Evolutionary conservation across 2,797 vertebrate species (phyloP).

Genomic region (Discoglossus pictus): DNA sequence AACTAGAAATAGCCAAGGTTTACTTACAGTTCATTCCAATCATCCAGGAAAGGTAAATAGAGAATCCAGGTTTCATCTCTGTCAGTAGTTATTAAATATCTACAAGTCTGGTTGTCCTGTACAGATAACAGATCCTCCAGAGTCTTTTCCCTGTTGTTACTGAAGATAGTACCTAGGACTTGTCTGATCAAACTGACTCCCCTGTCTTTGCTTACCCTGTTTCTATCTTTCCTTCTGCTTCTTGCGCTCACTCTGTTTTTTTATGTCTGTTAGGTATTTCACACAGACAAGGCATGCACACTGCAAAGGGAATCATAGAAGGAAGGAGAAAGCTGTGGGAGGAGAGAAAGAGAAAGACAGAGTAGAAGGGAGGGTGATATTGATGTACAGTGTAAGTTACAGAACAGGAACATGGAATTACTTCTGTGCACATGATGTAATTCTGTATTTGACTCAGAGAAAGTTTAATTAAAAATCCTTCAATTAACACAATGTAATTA

Average conservation of each 20-base stretch:
- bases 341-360: too few relatives aligned
- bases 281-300: too few relatives aligned
- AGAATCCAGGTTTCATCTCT: constrained; percentile 34
- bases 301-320: constrained; percentile 26
- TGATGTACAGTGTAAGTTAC: too few relatives aligned
- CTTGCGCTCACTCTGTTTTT: constrained; percentile 4
- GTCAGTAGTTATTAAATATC: constrained; percentile 7
- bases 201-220: constrained; percentile 19
- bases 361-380: too few relatives aligned
- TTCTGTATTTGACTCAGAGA: too few relatives aligned
- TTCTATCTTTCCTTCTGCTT: constrained; percentile 5
- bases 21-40: constrained; percentile 40
- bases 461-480: too few relatives aligned
- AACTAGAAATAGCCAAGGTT: background rate
- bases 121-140: constrained; percentile 25
- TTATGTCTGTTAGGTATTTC: constrained; percentile 18
- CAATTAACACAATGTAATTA: too few relatives aligned
- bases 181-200: constrained; percentile 8
- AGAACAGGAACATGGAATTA: too few relatives aligned
- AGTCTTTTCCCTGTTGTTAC: constrained; percentile 9
- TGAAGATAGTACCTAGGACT: constrained; percentile 21
- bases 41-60: constrained; percentile 31
- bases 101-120: constrained; percentile 14
- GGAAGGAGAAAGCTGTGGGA: too few relatives aligned
- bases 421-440: too few relatives aligned